A percentile compares a stretch with the other conserved stretches of the same genome.
phyloP scores from a whole-genome alignment of 1,140 invertebrate genomes.

The Pristionchus pacificus region DNA sequence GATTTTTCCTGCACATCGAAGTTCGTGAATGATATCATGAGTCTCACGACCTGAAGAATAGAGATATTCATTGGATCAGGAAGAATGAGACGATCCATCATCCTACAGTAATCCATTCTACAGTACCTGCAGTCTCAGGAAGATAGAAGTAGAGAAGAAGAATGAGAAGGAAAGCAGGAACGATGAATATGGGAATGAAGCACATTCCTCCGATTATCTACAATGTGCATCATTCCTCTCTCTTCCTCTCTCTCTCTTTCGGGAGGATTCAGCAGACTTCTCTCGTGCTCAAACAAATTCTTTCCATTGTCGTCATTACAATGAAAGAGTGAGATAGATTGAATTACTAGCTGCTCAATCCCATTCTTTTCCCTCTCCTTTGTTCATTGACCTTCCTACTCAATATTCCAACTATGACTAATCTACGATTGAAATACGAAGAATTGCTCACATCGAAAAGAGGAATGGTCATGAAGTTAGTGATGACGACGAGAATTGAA shows the following conservation, averaged over 20 bases:
- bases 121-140: slow-evolving; percentile 45
- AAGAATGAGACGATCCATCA: too few species aligned
- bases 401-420: slow-evolving; percentile 8
- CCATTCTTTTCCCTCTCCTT: not conserved
- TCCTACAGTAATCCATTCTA: too few species aligned
- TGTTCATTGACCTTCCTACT: not conserved
- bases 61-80: too few species aligned
- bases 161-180: slow-evolving; percentile 39
- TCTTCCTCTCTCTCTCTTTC: too few species aligned
- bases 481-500: slow-evolving; percentile 48
- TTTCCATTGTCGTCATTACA: too few species aligned
- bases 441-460: slow-evolving; percentile 36
- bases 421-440: not conserved
- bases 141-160: slow-evolving; percentile 40
- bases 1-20: slow-evolving; percentile 17
- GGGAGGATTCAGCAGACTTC: too few species aligned
- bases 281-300: too few species aligned
- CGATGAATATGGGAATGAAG: slow-evolving; percentile 46
- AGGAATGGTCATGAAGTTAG: slow-evolving; percentile 48
- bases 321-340: slow-evolving; percentile 22
- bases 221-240: too few species aligned
- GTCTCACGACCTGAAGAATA: slow-evolving; percentile 41
- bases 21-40: slow-evolving; percentile 38
- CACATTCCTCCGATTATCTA: slow-evolving; percentile 42
- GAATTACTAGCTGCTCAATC: not conserved